These are phyloP conservation scores for Myotis planiceps DNA, from an alignment of 2,797 vertebrate species.

Conservation along the genomic window DNA sequence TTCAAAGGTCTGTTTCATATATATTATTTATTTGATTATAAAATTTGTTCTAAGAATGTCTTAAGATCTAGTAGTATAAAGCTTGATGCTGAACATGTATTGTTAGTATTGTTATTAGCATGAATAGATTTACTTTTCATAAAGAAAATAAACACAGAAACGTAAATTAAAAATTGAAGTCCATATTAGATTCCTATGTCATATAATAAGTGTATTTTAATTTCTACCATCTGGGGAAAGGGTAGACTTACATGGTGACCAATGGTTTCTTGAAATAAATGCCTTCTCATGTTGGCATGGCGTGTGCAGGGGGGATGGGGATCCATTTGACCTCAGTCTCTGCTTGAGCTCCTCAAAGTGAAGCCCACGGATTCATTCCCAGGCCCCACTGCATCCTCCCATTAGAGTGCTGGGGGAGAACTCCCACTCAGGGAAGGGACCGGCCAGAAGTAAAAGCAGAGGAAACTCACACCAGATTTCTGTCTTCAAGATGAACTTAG, in stretches of 20 bases:
- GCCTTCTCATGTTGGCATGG: not conserved
- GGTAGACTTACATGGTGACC: not conserved
- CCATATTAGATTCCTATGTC: not conserved
- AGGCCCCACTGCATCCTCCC: not conserved
- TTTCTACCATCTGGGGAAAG: not conserved
- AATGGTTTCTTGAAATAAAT: not conserved
- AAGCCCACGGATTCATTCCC: accelerated
- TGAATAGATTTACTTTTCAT: not conserved
- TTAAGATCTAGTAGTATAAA: not conserved
- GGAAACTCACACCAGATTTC: not conserved
- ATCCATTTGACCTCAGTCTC: not conserved
- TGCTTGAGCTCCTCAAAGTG: not conserved
- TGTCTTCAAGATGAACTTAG: not conserved
- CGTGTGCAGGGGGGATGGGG: accelerated
- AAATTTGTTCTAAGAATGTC: not conserved
- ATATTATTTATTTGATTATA: slow-evolving; percentile 18
- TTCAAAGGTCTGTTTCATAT: not conserved
- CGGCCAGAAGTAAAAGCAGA: not conserved
- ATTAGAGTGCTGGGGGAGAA: not conserved
- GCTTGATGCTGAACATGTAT: not conserved
- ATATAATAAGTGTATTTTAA: not conserved
- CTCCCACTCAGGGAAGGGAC: not conserved
- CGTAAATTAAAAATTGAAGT: slow-evolving; percentile 24
- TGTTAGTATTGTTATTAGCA: not conserved
- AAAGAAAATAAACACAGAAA: not conserved